Evolutionary conservation across 2,113 vertebrate species (phyloP).

Genomic region (Alligator mississippiensis): DNA sequence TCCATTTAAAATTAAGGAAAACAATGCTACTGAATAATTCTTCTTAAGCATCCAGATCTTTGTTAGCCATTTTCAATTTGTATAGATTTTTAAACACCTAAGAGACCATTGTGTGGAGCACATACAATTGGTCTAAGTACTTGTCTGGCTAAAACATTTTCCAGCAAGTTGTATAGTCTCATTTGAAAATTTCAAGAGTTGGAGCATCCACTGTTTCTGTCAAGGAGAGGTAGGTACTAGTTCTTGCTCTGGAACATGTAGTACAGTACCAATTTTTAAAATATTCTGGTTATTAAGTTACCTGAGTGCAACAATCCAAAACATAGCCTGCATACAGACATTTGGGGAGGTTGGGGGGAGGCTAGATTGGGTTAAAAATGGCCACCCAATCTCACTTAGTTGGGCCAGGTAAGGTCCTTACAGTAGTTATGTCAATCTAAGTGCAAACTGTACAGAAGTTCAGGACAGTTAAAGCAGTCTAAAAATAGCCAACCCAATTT

Average conservation of each 20-base stretch:
- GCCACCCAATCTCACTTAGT: no score
- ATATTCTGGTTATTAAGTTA: no score
- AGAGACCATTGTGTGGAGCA: slow-evolving; percentile 52
- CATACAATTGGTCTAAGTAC: background rate
- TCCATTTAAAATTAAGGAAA: background rate
- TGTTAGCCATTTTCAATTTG: background rate
- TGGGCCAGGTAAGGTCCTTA: no score
- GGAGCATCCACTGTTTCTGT: background rate
- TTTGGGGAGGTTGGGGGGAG: no score
- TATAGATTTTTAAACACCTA: slow-evolving; percentile 6
- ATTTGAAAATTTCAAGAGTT: background rate
- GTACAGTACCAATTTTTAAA: no score
- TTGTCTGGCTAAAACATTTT: background rate
- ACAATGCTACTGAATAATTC: background rate
- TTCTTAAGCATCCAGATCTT: slow-evolving; percentile 4
- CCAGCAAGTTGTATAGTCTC: background rate
- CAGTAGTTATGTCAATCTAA: no score
- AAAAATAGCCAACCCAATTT: no score
- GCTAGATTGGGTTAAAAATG: no score
- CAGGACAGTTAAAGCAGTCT: no score
- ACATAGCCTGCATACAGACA: no score
- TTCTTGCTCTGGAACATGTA: background rate
- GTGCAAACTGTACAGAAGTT: no score
- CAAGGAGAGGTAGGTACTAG: background rate
- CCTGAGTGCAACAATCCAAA: background rate